These are phyloP conservation scores for Drosophila neocordata DNA, from an alignment of 1,140 invertebrate species.

Conservation along the genomic window DNA sequence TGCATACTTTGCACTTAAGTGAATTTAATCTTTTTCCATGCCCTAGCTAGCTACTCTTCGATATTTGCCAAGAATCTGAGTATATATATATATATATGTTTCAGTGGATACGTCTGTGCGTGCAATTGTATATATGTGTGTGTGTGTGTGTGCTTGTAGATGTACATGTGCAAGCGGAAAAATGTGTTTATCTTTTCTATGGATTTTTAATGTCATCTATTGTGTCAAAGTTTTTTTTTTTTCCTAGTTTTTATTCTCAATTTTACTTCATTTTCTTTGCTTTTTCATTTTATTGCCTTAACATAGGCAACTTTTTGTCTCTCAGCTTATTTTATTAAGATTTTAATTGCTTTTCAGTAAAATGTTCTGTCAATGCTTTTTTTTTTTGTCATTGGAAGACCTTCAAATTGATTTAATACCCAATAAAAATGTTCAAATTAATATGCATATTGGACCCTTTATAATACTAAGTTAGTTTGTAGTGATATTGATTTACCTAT, in stretches of 20 bases:
- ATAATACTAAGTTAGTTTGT: no score
- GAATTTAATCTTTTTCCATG: constrained; percentile 63
- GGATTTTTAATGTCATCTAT: constrained; percentile 55
- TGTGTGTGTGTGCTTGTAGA: background rate
- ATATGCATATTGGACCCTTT: no score
- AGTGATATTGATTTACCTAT: no score
- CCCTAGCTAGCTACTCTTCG: constrained; percentile 29
- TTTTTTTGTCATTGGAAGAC: constrained; percentile 20
- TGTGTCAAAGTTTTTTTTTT: constrained; percentile 32
- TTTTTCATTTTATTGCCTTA: constrained; percentile 17
- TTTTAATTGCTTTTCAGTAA: constrained; percentile 63
- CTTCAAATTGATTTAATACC: constrained; percentile 14
- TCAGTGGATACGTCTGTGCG: background rate
- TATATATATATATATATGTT: background rate
- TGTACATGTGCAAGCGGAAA: constrained; percentile 49
- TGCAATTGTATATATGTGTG: constrained; percentile 5
- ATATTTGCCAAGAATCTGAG: constrained; percentile 26
- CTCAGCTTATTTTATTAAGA: constrained; percentile 52
- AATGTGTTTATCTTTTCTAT: constrained; percentile 61
- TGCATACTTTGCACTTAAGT: constrained; percentile 70
- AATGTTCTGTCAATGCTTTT: constrained; percentile 46
- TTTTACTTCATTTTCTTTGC: background rate
- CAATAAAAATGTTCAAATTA: no score
- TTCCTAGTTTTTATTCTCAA: background rate
- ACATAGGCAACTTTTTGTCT: constrained; percentile 1